phyloP scores from a whole-genome alignment of 2,113 vertebrate genomes.

The Centropus unirufus region DNA sequence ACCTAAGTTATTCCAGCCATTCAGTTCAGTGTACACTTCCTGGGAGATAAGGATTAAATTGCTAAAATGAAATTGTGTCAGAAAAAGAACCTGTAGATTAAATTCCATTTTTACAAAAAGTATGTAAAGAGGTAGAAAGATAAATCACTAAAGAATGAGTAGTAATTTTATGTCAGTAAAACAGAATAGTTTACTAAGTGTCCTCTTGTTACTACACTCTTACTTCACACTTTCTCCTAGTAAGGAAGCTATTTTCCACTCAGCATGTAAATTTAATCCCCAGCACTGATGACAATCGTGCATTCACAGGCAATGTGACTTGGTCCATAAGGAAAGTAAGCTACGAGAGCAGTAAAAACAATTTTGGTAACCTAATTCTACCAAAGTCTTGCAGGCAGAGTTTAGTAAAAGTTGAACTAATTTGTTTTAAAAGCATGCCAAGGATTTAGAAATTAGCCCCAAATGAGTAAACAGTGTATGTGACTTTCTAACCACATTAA shows the following conservation, averaged over 20 bases:
- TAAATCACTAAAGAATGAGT: not conserved
- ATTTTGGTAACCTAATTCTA: not conserved
- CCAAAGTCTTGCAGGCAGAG: not conserved
- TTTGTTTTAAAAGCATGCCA: not conserved
- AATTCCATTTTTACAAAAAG: not conserved
- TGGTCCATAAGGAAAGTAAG: not conserved
- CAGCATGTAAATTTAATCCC: not conserved
- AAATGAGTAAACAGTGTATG: slow-evolving; percentile 35
- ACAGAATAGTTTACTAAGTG: not conserved
- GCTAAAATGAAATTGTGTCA: not conserved
- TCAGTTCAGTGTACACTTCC: not conserved
- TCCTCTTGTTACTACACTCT: not conserved
- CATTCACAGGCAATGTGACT: not conserved
- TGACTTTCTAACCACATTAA: slow-evolving; percentile 62
- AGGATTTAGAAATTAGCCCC: slow-evolving; percentile 51
- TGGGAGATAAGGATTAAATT: not conserved
- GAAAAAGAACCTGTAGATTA: not conserved
- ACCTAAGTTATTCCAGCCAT: not conserved
- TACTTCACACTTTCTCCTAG: not conserved
- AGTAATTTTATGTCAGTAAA: not conserved
- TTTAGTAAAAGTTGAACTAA: slow-evolving; percentile 4
- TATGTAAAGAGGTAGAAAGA: not conserved
- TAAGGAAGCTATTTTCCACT: not conserved
- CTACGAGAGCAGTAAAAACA: not conserved
- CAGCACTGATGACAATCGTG: not conserved